A percentile compares a stretch with the other conserved stretches of the same genome.
These are phyloP conservation scores for Tachina grossa DNA, from an alignment of 2,888 invertebrate genomes.

Conservation along the genomic window DNA sequence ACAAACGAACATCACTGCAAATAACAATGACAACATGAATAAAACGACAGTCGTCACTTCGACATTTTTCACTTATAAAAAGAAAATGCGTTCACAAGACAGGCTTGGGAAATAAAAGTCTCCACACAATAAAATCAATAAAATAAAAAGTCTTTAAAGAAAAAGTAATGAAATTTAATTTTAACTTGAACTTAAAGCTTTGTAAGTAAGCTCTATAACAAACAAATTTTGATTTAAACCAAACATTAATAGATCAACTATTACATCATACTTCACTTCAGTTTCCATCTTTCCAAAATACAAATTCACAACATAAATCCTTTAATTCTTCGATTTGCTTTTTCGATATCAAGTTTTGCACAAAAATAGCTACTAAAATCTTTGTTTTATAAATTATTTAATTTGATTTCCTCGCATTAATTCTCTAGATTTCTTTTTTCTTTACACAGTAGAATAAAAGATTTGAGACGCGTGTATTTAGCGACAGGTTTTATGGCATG, in stretches of 20 bases:
- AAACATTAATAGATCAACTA: too few species aligned
- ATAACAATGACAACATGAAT: slow-evolving; percentile 59
- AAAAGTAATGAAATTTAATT: neutral
- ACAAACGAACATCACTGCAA: slow-evolving; percentile 53
- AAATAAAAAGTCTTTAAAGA: neutral
- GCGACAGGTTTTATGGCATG: slow-evolving; percentile 70
- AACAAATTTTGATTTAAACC: too few species aligned
- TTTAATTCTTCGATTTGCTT: slow-evolving; percentile 8
- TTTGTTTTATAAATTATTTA: slow-evolving; percentile 58
- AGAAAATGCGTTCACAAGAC: slow-evolving; percentile 37
- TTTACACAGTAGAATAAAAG: slow-evolving; percentile 11
- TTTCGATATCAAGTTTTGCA: slow-evolving; percentile 58
- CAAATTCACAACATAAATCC: neutral
- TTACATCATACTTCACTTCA: too few species aligned
- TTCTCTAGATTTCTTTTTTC: slow-evolving; percentile 17
- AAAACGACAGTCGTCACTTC: slow-evolving; percentile 19
- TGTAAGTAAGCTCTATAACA: too few species aligned
- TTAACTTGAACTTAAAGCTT: too few species aligned
- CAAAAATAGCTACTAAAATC: slow-evolving; percentile 62
- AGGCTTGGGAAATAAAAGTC: slow-evolving; percentile 3
- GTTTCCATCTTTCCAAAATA: neutral
- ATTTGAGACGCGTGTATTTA: slow-evolving; percentile 66
- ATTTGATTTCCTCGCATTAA: slow-evolving; percentile 9
- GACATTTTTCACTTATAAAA: slow-evolving; percentile 4
- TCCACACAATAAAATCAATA: neutral